These are phyloP conservation scores for Plecotus auritus DNA, from an alignment of 2,113 vertebrate species.

Conservation along the genomic window DNA sequence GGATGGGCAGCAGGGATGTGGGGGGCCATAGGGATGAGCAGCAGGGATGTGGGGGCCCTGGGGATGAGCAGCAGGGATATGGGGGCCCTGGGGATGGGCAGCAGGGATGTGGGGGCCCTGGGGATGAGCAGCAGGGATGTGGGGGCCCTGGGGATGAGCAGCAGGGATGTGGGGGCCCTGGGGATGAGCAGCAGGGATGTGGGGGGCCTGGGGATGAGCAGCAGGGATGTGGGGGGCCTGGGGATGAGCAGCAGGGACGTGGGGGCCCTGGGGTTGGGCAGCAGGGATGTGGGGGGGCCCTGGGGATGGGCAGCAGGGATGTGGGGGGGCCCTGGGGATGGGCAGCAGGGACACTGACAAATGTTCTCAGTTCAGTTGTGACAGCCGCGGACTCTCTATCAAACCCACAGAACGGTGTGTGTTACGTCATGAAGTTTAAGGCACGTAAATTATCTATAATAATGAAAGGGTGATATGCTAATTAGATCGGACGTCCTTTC, in stretches of 20 bases:
- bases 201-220: accelerated
- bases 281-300: accelerated
- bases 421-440: too few relatives aligned
- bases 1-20: not conserved
- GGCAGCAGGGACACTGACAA: not conserved
- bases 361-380: not conserved
- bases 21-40: too few relatives aligned
- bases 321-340: not conserved
- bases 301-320: not conserved
- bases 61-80: accelerated
- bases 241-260: too few relatives aligned
- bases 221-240: too few relatives aligned
- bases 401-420: not conserved
- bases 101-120: not conserved
- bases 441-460: not conserved
- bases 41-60: too few relatives aligned
- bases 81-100: too few relatives aligned
- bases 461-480: too few relatives aligned
- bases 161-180: too few relatives aligned
- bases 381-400: accelerated
- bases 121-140: not conserved
- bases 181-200: not conserved
- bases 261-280: too few relatives aligned
- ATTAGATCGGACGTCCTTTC: too few relatives aligned
- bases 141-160: too few relatives aligned